Conservation (phyloP, 2,888 invertebrate species). For the Clostera curtula region DNA sequence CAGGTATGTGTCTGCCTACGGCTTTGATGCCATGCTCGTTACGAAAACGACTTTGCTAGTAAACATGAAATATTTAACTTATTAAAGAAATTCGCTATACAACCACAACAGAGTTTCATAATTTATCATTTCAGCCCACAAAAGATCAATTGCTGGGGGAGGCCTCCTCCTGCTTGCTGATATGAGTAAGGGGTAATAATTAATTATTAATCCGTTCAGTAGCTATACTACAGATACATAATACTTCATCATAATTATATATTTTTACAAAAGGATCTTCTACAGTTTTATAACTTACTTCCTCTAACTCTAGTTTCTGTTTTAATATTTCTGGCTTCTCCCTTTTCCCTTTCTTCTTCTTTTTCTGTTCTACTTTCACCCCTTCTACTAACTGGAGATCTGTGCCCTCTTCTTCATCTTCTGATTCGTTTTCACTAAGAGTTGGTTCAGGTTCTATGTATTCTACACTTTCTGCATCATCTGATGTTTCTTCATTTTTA, state of each 20-base stretch:
- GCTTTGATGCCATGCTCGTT: conserved; percentile 86
- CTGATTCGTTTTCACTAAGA: conserved; percentile 31
- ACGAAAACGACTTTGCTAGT: conserved; percentile 82
- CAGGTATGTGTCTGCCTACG: conserved; percentile 85
- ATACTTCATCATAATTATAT: too few relatives aligned
- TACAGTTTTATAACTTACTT: conserved; percentile 31
- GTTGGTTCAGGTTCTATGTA: conserved; percentile 32
- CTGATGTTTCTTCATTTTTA: too few relatives aligned
- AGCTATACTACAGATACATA: too few relatives aligned
- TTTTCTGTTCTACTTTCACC: conserved; percentile 53
- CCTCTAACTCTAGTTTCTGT: conserved; percentile 59
- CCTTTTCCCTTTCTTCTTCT: conserved; percentile 56
- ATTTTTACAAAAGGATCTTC: too few relatives aligned
- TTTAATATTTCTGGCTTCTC: conserved; percentile 60
- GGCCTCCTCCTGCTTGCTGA: too few relatives aligned
- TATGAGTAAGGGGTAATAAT: too few relatives aligned
- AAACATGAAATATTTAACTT: conserved; percentile 12
- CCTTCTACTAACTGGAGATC: conserved; percentile 57
- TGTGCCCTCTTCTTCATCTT: conserved; percentile 16
- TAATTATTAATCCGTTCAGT: too few relatives aligned
- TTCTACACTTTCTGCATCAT: conserved; percentile 26
- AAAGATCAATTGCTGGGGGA: too few relatives aligned
- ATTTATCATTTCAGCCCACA: too few relatives aligned
- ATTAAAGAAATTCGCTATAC: not conserved
- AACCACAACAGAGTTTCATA: too few relatives aligned